Conservation (phyloP, 2,113 vertebrate genomes). For the Forbesichthys agassizii region DNA sequence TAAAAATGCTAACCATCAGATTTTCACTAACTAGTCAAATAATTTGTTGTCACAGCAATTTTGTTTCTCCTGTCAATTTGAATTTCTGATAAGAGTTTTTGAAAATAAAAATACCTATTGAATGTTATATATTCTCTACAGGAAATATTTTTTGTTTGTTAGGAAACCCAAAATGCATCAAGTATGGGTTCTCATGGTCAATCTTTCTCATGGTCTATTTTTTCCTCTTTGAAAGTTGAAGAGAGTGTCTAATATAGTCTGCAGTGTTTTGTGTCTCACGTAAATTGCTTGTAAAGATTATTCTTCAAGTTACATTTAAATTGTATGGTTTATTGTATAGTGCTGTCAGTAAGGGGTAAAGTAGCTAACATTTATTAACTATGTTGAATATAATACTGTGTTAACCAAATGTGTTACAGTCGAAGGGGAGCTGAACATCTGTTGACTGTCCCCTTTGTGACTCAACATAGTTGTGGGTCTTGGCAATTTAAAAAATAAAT, state of each 20-base stretch:
- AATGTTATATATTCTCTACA: too few relatives aligned
- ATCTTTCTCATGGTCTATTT: too few relatives aligned
- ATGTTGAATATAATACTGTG: not conserved
- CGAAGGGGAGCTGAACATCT: slow-evolving; percentile 34
- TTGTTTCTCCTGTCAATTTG: not conserved
- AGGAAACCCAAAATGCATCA: too few relatives aligned
- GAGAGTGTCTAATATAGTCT: too few relatives aligned
- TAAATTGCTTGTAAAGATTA: not conserved
- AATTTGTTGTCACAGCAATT: not conserved
- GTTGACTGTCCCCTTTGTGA: slow-evolving; percentile 33
- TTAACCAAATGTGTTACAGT: not conserved
- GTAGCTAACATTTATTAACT: not conserved
- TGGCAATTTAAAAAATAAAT: slow-evolving; percentile 56
- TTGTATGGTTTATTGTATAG: too few relatives aligned
- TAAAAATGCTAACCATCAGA: not conserved
- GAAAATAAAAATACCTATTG: too few relatives aligned
- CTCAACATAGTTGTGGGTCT: slow-evolving; percentile 40
- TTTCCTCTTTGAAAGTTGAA: too few relatives aligned
- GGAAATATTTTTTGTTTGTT: too few relatives aligned
- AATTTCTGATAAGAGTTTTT: not conserved
- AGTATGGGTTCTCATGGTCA: too few relatives aligned
- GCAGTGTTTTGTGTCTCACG: too few relatives aligned
- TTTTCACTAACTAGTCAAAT: slow-evolving; percentile 32
- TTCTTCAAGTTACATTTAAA: not conserved
- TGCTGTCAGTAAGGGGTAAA: not conserved